These are phyloP conservation scores for Dipus sagitta DNA, from an alignment of 2,797 vertebrate genomes.

Conservation along the genomic window DNA sequence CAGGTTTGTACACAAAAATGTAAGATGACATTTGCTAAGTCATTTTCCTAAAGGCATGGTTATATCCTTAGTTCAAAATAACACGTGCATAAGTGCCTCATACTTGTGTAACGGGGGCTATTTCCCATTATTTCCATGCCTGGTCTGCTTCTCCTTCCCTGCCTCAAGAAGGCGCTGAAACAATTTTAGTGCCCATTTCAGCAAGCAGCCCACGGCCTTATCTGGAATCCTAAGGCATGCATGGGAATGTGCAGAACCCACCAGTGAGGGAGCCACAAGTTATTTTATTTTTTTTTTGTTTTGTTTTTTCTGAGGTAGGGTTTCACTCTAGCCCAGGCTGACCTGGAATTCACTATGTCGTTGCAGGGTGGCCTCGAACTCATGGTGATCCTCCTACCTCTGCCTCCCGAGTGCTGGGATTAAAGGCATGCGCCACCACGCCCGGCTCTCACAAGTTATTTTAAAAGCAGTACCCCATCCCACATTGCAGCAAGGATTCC, in stretches of 20 bases:
- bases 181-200: background rate
- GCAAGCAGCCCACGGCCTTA: background rate
- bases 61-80: background rate
- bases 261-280: background rate
- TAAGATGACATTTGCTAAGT: slow-evolving; percentile 30
- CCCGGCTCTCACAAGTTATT: too few relatives aligned
- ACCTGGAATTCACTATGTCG: too few relatives aligned
- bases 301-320: too few relatives aligned
- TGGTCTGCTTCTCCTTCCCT: background rate
- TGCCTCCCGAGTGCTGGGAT: too few relatives aligned
- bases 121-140: background rate
- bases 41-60: background rate
- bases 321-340: too few relatives aligned
- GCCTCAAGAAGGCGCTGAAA: slow-evolving; percentile 22
- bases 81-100: background rate
- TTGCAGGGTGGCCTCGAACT: too few relatives aligned
- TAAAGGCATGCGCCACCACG: too few relatives aligned
- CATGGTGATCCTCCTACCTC: too few relatives aligned
- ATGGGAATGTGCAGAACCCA: background rate
- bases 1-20: background rate
- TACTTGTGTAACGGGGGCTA: background rate
- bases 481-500: background rate
- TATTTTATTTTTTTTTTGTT: too few relatives aligned
- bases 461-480: background rate
- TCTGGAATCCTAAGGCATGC: background rate